Evolutionary conservation across 1,140 invertebrate species (phyloP).

Genomic region (Scaptomyza hsui): DNA sequence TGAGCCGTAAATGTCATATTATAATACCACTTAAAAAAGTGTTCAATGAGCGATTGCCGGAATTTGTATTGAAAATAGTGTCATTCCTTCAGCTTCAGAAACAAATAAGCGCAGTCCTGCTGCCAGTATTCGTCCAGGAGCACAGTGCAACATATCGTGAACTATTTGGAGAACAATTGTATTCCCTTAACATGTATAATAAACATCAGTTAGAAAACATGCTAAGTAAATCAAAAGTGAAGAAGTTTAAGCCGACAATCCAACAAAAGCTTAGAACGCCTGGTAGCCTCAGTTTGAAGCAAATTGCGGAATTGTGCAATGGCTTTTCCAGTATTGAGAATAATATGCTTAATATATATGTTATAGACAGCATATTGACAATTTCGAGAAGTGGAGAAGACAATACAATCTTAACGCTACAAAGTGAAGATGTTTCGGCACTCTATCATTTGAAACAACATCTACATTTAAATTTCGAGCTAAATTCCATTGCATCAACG

Average conservation of each 20-base stretch:
- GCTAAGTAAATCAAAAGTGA: not conserved
- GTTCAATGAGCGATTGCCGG: conserved; percentile 33
- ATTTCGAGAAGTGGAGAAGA: not conserved
- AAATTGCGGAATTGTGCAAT: conserved; percentile 42
- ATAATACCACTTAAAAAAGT: conserved; percentile 45
- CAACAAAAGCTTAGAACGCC: conserved; percentile 29
- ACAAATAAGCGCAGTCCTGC: conserved; percentile 45
- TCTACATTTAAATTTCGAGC: conserved; percentile 33
- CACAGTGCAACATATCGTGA: conserved; percentile 30
- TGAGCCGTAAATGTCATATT: conserved; percentile 39
- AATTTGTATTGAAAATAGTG: conserved; percentile 42
- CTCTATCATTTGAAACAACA: conserved; percentile 62
- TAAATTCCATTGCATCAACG: not conserved
- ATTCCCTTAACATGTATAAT: conserved; percentile 9
- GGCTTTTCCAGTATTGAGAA: not conserved
- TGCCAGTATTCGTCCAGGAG: conserved; percentile 41
- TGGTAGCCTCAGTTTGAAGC: not conserved
- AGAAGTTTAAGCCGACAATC: not conserved
- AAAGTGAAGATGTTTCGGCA: conserved; percentile 48
- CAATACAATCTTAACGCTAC: conserved; percentile 15
- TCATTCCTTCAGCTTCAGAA: conserved; percentile 48
- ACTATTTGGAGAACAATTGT: conserved; percentile 38
- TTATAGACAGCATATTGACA: conserved; percentile 41
- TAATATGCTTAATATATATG: conserved; percentile 35
- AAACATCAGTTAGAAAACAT: not conserved